phyloP scores from a whole-genome alignment of 2,888 invertebrate genomes.

The Bellardia pandia region DNA sequence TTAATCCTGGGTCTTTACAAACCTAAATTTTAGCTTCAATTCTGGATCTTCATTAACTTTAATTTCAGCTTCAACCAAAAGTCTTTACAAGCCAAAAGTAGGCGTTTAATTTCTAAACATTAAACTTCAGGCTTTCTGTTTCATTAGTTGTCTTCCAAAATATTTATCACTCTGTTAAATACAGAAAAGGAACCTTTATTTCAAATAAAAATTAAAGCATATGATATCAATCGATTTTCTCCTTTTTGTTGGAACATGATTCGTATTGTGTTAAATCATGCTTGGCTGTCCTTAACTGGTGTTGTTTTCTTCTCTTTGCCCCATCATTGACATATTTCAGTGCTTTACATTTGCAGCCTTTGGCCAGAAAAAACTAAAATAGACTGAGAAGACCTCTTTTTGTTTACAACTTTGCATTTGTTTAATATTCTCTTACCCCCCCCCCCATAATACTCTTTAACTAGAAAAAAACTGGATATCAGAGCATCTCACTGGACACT shows the following conservation, averaged over 20 bases:
- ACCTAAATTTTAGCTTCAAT: too few relatives aligned
- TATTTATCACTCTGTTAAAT: not conserved
- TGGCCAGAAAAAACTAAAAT: slow-evolving; percentile 43
- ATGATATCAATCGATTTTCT: slow-evolving; percentile 68
- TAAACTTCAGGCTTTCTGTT: not conserved
- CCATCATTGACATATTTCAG: slow-evolving; percentile 60
- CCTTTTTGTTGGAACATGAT: slow-evolving; percentile 25
- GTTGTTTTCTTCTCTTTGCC: slow-evolving; percentile 23
- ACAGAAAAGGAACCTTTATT: not conserved
- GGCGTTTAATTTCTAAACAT: too few relatives aligned
- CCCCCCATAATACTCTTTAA: too few relatives aligned
- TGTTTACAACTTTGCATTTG: slow-evolving; percentile 17
- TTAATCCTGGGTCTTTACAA: too few relatives aligned
- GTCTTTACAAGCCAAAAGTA: too few relatives aligned
- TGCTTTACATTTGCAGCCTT: slow-evolving; percentile 59
- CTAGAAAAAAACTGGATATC: not conserved
- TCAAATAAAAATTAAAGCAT: slow-evolving; percentile 45
- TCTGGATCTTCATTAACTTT: too few relatives aligned
- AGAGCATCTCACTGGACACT: slow-evolving; percentile 35
- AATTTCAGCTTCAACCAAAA: too few relatives aligned
- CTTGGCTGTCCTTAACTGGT: slow-evolving; percentile 50
- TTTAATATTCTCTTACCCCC: not conserved
- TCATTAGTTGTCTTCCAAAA: not conserved
- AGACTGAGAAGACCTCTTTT: not conserved
- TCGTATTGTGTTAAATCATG: slow-evolving; percentile 66